These are phyloP conservation scores for Argyrosomus japonicus DNA, from an alignment of 2,113 vertebrate genomes.

Conservation along the genomic window DNA sequence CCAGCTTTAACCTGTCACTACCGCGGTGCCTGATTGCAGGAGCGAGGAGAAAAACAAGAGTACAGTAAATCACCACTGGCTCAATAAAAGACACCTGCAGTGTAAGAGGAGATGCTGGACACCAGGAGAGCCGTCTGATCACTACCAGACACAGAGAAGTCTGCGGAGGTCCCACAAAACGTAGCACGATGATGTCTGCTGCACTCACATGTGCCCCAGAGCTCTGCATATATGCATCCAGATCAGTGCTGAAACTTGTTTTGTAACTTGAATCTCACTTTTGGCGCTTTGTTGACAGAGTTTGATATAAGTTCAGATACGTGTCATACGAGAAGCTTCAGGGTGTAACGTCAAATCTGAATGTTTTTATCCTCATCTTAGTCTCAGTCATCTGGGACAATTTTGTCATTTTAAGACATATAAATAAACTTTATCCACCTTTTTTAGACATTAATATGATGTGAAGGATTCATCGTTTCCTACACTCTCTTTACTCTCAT, in stretches of 20 bases:
- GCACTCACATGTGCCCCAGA: constrained; percentile 42
- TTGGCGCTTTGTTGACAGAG: constrained; percentile 7
- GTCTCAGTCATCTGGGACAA: background rate
- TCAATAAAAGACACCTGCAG: constrained; percentile 85
- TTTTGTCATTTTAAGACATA: background rate
- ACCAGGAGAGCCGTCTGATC: constrained; percentile 78
- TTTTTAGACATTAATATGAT: background rate
- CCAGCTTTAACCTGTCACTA: constrained; percentile 83
- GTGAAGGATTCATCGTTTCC: background rate
- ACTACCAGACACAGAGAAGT: constrained; percentile 72
- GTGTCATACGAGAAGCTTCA: constrained; percentile 12
- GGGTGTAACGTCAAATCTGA: background rate
- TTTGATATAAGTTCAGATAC: background rate
- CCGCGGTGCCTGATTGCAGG: constrained; percentile 74
- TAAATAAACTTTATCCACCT: background rate
- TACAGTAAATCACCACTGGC: constrained; percentile 80
- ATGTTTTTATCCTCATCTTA: background rate
- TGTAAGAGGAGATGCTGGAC: constrained; percentile 78
- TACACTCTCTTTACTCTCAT: background rate
- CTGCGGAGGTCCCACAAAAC: constrained; percentile 59
- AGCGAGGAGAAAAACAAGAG: constrained; percentile 62
- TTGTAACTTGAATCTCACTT: constrained; percentile 29
- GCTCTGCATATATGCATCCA: constrained; percentile 46
- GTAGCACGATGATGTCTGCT: constrained; percentile 45
- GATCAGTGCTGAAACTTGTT: constrained; percentile 43